Base-by-base conservation (phyloP, 2,888 invertebrate genomes). In the Elgonia sp. region DNA sequence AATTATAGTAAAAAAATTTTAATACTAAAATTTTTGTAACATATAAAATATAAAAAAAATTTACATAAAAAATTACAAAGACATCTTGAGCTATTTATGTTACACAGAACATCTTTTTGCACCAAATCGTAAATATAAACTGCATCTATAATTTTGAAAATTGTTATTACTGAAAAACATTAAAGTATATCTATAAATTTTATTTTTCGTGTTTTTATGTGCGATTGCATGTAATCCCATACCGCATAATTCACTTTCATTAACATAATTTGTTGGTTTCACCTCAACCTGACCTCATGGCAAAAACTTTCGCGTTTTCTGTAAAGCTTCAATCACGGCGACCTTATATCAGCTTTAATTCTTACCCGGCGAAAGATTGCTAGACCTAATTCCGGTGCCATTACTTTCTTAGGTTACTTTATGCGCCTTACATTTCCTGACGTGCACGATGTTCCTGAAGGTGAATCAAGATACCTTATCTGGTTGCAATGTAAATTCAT, bases 181-280 rank as follows among this genome's bases (percentile, higher is more conserved):
- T 46, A 7, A 14, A 7, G 7, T 46, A 84, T 65, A 79, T 79
- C 73, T 77, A 21, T 84, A 77, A 70, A 29, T 29, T 29, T 29
- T 29, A 29, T 29, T 29, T 29, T 29, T 29, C 5, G 29, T 29
- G 29, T 29, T 29, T 29, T 29, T 29, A 29, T 29, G 29, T 29
- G 5, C 29, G 77, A 70, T 84, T 60, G 9, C 69, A 8, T 67
- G 67, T 75, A 62, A 79, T 60, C 50, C n/a, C 39, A 62, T 18
- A 57, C 21, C 21, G 50, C 75, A 62, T 75, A 85, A 80, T 14
- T 73, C 73, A 73, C 85, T 77, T 80, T 75, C 80, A 67, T 75
- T 80, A 62, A 29, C 67, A 85, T 75, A 85, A 84, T 84, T 72
- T 65, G 63, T 72, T 79, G 73, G 21, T 79, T 79, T 85, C 84